Conservation (phyloP, 2,888 invertebrate genomes). For the Drosophila imparisetae region DNA sequence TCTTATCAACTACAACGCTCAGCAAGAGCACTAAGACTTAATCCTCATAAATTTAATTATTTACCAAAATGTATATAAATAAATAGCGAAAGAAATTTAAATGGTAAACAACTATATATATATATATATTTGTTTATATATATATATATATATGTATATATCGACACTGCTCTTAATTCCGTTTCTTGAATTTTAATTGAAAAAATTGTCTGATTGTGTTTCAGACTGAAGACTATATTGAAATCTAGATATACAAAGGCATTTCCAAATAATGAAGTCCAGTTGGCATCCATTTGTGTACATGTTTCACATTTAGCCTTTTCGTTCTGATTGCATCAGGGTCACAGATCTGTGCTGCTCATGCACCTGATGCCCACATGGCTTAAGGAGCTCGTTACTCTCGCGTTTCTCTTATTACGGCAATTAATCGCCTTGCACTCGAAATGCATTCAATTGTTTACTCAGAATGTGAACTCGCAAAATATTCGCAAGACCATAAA, state of each 20-base stretch:
- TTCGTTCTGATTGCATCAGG: conserved; percentile 13
- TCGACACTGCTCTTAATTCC: not conserved
- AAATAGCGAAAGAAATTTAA: not conserved
- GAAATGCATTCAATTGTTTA: conserved; percentile 46
- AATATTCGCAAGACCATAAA: conserved; percentile 65
- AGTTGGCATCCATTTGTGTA: not conserved
- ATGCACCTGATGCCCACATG: conserved; percentile 24
- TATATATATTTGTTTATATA: not conserved
- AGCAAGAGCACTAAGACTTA: not conserved
- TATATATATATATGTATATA: not conserved
- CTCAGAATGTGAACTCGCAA: conserved; percentile 25
- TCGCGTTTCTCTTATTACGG: conserved; percentile 13
- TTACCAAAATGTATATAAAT: not conserved
- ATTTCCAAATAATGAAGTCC: not conserved
- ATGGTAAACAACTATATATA: not conserved
- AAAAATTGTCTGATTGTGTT: not conserved
- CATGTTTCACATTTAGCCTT: not conserved
- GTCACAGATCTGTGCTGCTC: conserved; percentile 20
- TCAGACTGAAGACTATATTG: not conserved
- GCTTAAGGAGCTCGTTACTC: conserved; percentile 13
- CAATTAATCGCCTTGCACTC: conserved; percentile 35
- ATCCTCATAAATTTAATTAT: not conserved
- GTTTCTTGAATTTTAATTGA: not conserved
- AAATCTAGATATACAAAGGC: not conserved
- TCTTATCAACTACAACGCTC: not conserved